Conservation (phyloP, 2,888 invertebrate genomes). For the Lasiommata megera region DNA sequence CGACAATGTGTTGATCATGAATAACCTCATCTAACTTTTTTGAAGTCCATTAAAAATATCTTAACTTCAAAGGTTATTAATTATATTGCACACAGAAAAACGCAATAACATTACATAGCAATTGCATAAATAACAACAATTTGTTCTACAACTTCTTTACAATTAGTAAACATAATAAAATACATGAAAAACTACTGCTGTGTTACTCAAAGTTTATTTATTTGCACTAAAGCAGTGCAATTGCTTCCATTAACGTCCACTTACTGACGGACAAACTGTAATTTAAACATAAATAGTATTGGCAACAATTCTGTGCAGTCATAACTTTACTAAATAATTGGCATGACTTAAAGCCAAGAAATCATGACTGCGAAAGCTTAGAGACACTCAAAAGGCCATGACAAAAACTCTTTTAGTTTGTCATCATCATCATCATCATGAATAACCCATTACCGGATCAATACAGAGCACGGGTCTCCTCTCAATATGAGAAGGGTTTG, state of each 20-base stretch:
- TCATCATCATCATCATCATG: no score
- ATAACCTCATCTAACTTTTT: no score
- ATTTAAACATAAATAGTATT: constrained; percentile 6
- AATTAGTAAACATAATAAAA: neutral
- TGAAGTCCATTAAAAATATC: no score
- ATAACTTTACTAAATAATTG: neutral
- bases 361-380: neutral
- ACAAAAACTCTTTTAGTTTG: no score
- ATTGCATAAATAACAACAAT: neutral
- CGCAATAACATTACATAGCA: neutral
- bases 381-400: neutral
- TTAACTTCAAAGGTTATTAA: no score
- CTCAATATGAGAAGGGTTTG: no score
- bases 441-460: no score
- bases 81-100: no score
- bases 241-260: constrained; percentile 1
- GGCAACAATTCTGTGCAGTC: neutral
- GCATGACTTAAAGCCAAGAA: neutral
- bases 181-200: neutral
- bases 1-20: no score
- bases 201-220: neutral
- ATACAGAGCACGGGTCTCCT: no score
- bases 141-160: constrained; percentile 2
- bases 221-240: neutral
- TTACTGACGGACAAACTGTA: constrained; percentile 1